Evolutionary conservation across 2,888 invertebrate species (phyloP).

Genomic region (Stenodera caucasica): DNA sequence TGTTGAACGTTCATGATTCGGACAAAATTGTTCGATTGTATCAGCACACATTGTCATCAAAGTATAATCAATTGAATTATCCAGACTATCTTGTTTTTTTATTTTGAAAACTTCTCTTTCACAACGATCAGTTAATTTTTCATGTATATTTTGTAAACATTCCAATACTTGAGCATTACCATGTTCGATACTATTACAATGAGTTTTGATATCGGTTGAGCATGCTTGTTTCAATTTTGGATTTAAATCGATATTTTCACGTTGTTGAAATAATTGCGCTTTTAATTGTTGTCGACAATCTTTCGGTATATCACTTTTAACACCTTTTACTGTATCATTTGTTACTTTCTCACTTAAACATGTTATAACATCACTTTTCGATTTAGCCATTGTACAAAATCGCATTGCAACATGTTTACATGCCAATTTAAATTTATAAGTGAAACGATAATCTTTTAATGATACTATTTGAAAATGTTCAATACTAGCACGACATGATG

Average conservation of each 20-base stretch:
- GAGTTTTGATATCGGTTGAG: slow-evolving; percentile 71
- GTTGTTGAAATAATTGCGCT: slow-evolving; percentile 88
- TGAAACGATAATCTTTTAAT: slow-evolving; percentile 90
- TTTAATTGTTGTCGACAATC: slow-evolving; percentile 90
- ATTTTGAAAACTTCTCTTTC: slow-evolving; percentile 82
- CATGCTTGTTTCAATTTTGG: slow-evolving; percentile 83
- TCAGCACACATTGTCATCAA: slow-evolving; percentile 81
- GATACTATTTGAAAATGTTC: slow-evolving; percentile 97
- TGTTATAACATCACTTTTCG: slow-evolving; percentile 78
- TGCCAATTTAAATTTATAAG: slow-evolving; percentile 91
- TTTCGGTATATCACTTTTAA: slow-evolving; percentile 78
- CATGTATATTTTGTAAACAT: slow-evolving; percentile 68
- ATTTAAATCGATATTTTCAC: slow-evolving; percentile 86
- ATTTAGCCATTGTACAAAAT: slow-evolving; percentile 69
- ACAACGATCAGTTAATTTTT: slow-evolving; percentile 69
- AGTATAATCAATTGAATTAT: slow-evolving; percentile 86
- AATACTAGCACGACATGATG: slow-evolving; percentile 88
- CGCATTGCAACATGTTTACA: slow-evolving; percentile 80
- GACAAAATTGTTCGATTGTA: slow-evolving; percentile 85
- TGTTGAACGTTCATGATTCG: slow-evolving; percentile 68
- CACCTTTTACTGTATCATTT: slow-evolving; percentile 79
- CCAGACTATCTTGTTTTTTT: slow-evolving; percentile 81
- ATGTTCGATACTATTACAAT: slow-evolving; percentile 69
- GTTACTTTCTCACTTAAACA: slow-evolving; percentile 90
- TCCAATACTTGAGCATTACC: slow-evolving; percentile 74